These are phyloP conservation scores for Phrynosoma blainvillii DNA, from an alignment of 2,113 vertebrate genomes.

Conservation along the genomic window DNA sequence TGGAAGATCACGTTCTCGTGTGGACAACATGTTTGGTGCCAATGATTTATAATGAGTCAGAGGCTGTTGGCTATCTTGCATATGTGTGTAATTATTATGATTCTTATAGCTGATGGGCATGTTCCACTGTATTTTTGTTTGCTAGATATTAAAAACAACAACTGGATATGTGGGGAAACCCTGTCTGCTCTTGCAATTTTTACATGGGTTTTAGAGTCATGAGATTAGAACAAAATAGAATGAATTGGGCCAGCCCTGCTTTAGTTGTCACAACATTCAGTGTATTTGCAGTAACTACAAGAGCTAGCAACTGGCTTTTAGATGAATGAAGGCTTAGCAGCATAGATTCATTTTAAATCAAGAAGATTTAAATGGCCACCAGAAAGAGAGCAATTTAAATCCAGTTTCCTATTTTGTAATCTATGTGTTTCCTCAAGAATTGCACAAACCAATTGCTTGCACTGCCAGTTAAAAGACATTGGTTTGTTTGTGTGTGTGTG, in stretches of 20 bases:
- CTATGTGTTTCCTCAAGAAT: background rate
- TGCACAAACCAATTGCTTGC: background rate
- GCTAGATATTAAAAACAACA: background rate
- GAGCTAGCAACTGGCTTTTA: background rate
- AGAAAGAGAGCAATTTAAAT: background rate
- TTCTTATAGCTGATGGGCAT: background rate
- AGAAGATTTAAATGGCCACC: background rate
- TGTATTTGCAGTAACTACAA: background rate
- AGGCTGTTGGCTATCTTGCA: background rate
- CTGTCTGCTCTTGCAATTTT: background rate
- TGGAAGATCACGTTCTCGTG: background rate
- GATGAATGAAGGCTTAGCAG: conserved; percentile 5
- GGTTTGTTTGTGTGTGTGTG: background rate
- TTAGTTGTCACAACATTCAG: too few species aligned
- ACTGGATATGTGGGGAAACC: background rate
- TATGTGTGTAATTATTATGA: background rate
- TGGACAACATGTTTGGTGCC: background rate
- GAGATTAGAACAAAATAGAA: conserved; percentile 8
- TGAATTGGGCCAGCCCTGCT: background rate
- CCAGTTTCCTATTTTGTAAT: background rate
- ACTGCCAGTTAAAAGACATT: background rate
- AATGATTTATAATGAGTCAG: background rate
- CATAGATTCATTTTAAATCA: conserved; percentile 6
- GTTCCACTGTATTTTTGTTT: background rate
- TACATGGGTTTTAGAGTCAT: background rate